phyloP scores from a whole-genome alignment of 2,113 vertebrate species.

The Gymnobelideus leadbeateri region DNA sequence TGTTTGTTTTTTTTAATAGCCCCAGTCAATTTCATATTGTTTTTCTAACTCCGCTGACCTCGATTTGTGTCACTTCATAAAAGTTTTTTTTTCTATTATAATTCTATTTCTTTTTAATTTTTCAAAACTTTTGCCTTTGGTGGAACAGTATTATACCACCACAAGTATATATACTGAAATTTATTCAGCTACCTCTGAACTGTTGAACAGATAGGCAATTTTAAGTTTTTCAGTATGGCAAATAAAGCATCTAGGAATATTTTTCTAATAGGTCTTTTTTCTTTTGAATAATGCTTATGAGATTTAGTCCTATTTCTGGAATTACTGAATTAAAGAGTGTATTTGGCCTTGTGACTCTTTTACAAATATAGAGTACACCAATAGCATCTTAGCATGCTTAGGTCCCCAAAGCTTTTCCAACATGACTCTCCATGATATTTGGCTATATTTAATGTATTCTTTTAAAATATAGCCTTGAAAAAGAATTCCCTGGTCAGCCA shows the following conservation, averaged over 20 bases:
- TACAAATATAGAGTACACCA: neutral
- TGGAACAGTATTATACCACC: neutral
- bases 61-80: neutral
- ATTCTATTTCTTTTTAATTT: neutral
- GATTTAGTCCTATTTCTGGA: neutral
- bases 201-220: neutral
- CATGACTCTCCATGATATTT: neutral
- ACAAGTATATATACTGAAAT: neutral
- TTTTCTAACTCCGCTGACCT: neutral
- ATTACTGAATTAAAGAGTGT: neutral
- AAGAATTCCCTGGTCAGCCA: neutral
- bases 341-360: neutral
- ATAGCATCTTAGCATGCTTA: neutral
- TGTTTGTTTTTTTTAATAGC: neutral
- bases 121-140: neutral
- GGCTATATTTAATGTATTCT: neutral
- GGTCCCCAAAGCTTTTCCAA: neutral
- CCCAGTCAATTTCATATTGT: neutral
- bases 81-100: neutral
- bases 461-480: neutral
- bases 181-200: neutral
- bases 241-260: neutral
- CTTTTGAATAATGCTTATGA: neutral
- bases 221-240: neutral
- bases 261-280: neutral